Evolutionary conservation across 2,888 invertebrate species (phyloP).

Genomic region (Sicus ferrugineus): DNA sequence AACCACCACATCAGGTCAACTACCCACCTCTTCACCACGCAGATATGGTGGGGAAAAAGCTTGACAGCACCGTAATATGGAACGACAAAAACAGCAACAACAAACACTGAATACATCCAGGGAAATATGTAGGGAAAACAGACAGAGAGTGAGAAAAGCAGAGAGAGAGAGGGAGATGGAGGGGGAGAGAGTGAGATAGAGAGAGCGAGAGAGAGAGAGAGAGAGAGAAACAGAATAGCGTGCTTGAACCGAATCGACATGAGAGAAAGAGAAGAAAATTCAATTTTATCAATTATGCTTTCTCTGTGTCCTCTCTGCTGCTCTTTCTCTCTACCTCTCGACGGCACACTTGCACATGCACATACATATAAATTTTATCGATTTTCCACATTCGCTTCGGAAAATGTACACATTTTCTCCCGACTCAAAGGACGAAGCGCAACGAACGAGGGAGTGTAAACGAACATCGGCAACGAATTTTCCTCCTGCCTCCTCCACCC

Average conservation of each 20-base stretch:
- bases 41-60: too few species aligned
- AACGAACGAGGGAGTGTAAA: not conserved
- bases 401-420: slow-evolving; percentile 41
- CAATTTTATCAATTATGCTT: not conserved
- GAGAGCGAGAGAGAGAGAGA: not conserved
- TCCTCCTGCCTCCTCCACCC: too few species aligned
- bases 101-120: not conserved
- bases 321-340: slow-evolving; percentile 2
- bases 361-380: slow-evolving; percentile 54
- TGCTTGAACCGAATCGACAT: not conserved
- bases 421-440: not conserved
- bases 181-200: not conserved
- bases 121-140: too few species aligned
- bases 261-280: not conserved
- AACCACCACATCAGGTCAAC: too few species aligned
- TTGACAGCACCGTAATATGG: too few species aligned
- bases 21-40: too few species aligned
- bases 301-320: not conserved
- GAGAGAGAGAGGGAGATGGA: not conserved
- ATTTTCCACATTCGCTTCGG: slow-evolving; percentile 59
- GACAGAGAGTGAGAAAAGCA: not conserved
- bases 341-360: not conserved
- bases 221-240: not conserved
- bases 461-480: slow-evolving; percentile 5
- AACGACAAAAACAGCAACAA: slow-evolving; percentile 4